Percentiles rank a stretch among this genome's conserved stretches.
Conservation (phyloP, 2,888 invertebrate species). For the Lithophane semibrunnea region DNA sequence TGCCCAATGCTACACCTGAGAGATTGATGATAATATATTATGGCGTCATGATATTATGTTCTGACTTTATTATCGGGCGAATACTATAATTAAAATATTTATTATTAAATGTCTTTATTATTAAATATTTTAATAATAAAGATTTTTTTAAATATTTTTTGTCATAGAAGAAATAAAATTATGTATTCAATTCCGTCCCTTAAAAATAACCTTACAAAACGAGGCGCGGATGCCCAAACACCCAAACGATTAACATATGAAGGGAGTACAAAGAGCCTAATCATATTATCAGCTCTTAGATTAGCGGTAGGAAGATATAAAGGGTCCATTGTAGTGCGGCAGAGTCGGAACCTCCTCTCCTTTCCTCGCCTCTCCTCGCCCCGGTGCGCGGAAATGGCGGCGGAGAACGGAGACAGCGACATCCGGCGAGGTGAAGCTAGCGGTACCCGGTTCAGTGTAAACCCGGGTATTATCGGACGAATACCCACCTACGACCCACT, state of each 20-base stretch:
- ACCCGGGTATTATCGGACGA: conserved; percentile 64
- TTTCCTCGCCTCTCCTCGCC: conserved; percentile 56
- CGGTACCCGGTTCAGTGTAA: conserved; percentile 69
- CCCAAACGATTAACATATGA: conserved; percentile 65
- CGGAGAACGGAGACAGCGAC: conserved; percentile 87
- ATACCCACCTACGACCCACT: conserved; percentile 63
- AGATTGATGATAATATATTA: too few relatives aligned
- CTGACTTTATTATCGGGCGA: too few relatives aligned
- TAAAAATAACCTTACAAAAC: conserved; percentile 14
- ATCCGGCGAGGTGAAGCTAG: conserved; percentile 84
- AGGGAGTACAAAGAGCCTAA: conserved; percentile 75
- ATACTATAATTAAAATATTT: too few relatives aligned
- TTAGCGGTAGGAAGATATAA: conserved; percentile 87
- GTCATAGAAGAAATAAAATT: background rate
- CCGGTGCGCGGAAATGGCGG: conserved; percentile 83
- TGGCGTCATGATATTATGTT: too few relatives aligned
- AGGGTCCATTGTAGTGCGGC: conserved; percentile 84
- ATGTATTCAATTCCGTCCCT: background rate
- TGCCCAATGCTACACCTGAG: too few relatives aligned
- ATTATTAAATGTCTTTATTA: too few relatives aligned
- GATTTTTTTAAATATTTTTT: background rate
- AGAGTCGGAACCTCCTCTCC: conserved; percentile 69
- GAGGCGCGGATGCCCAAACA: conserved; percentile 30
- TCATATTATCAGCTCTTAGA: conserved; percentile 84
- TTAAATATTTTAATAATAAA: too few relatives aligned